Conservation (phyloP, 53 echinoderm and acorn worm species). For the Temnopleurus reevesii region DNA sequence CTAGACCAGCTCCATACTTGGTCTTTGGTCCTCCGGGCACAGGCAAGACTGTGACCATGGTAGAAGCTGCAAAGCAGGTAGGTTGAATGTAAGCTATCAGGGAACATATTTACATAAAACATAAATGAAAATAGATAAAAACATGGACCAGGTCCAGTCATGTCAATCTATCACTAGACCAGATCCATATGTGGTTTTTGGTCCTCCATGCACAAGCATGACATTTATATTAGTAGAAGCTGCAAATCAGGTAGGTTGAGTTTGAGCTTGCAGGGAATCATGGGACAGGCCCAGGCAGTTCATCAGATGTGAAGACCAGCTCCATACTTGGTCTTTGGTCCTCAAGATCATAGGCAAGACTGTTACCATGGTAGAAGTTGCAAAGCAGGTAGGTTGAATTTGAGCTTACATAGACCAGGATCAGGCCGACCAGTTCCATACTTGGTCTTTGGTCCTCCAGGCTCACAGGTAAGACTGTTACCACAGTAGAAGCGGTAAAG, state of each 20-base stretch:
- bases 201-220: conserved; percentile 93
- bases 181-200: conserved; percentile 93
- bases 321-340: conserved; percentile 96
- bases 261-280: too few species aligned
- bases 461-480: conserved; percentile 95
- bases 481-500: conserved; percentile 89
- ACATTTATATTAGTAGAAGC: conserved; percentile 93
- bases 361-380: conserved; percentile 96
- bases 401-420: conserved; percentile 29
- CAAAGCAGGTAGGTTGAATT: conserved; percentile 90
- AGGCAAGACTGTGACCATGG: conserved; percentile 96
- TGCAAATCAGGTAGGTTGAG: conserved; percentile 85
- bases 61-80: conserved; percentile 99
- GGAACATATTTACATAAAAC: not conserved
- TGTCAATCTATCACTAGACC: conserved; percentile 76
- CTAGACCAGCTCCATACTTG: conserved; percentile 94
- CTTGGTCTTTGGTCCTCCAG: too few species aligned
- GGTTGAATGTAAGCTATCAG: conserved; percentile 28
- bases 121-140: not conserved
- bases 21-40: conserved; percentile 99
- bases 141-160: conserved; percentile 70
- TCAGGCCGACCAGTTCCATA: conserved; percentile 87
- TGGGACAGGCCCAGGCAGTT: conserved; percentile 78
- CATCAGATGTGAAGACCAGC: conserved; percentile 83
- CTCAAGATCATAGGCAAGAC: conserved; percentile 98